Conservation (phyloP, 1,140 invertebrate species). For the Hycleus phaleratus region DNA sequence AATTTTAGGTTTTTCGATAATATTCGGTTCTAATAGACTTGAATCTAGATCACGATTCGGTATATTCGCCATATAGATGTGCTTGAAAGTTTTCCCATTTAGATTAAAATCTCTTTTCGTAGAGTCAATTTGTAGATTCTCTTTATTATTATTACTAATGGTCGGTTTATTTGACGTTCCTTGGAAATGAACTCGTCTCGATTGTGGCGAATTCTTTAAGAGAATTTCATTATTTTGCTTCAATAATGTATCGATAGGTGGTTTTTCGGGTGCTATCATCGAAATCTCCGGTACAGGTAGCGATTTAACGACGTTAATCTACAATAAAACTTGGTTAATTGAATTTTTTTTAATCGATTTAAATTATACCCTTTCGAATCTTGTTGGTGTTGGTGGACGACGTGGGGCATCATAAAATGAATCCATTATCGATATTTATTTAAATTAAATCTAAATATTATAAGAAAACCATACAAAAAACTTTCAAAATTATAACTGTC, state of each 20-base stretch:
- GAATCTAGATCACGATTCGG: conserved; percentile 37
- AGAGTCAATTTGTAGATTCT: conserved; percentile 1
- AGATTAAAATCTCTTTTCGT: conserved; percentile 1
- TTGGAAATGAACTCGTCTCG: conserved; percentile 16
- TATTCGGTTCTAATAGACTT: conserved; percentile 31
- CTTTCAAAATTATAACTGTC: too few relatives aligned
- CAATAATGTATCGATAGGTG: conserved; percentile 5
- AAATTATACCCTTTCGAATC: conserved; percentile 23
- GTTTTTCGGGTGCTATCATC: conserved; percentile 15
- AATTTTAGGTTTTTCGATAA: not conserved
- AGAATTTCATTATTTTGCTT: conserved; percentile 13
- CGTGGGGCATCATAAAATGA: conserved; percentile 36
- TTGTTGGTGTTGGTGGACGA: conserved; percentile 23
- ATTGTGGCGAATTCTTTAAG: conserved; percentile 26
- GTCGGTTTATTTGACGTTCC: conserved; percentile 9
- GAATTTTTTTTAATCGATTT: conserved; percentile 6
- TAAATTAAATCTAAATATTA: too few relatives aligned
- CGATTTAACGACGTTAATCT: conserved; percentile 20
- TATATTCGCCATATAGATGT: conserved; percentile 37
- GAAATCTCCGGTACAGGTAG: conserved; percentile 35
- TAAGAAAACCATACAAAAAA: too few relatives aligned
- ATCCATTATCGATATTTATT: conserved; percentile 24
- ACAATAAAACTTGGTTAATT: conserved; percentile 7
- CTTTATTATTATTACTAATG: not conserved
- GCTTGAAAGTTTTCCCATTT: conserved; percentile 23